Conservation (phyloP, 2,113 vertebrate genomes). For the Daubentonia madagascariensis region DNA sequence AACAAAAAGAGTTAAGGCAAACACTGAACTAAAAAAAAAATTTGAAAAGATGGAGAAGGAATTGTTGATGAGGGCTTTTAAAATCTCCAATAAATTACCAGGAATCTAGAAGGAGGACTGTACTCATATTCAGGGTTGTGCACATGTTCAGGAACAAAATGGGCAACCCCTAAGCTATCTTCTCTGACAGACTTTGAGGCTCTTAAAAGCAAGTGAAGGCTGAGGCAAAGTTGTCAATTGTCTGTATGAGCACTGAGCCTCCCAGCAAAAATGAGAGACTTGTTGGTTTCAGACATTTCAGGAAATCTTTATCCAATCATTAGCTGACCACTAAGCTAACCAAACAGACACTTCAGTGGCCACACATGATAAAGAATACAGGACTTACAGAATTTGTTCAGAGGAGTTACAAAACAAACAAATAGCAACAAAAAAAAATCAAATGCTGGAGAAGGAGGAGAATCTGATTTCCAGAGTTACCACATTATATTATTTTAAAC, state of each 20-base stretch:
- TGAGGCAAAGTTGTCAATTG: not conserved
- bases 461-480: not conserved
- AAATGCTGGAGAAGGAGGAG: not conserved
- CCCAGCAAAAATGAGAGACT: not conserved
- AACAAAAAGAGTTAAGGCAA: not conserved
- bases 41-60: not conserved
- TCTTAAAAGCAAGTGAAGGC: not conserved
- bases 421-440: not conserved
- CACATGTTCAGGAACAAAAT: not conserved
- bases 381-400: not conserved
- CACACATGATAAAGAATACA: not conserved
- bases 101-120: not conserved
- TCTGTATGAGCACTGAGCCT: not conserved
- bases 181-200: not conserved
- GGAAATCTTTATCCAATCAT: not conserved
- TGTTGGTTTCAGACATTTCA: not conserved
- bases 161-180: not conserved
- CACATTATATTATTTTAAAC: not conserved
- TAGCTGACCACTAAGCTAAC: not conserved
- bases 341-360: not conserved
- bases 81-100: not conserved
- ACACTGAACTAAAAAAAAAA: not conserved
- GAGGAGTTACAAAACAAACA: not conserved
- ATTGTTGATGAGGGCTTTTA: not conserved
- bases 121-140: not conserved